These are phyloP conservation scores for Enteromius mattozi DNA, from an alignment of 2,797 vertebrate genomes.

Conservation along the genomic window DNA sequence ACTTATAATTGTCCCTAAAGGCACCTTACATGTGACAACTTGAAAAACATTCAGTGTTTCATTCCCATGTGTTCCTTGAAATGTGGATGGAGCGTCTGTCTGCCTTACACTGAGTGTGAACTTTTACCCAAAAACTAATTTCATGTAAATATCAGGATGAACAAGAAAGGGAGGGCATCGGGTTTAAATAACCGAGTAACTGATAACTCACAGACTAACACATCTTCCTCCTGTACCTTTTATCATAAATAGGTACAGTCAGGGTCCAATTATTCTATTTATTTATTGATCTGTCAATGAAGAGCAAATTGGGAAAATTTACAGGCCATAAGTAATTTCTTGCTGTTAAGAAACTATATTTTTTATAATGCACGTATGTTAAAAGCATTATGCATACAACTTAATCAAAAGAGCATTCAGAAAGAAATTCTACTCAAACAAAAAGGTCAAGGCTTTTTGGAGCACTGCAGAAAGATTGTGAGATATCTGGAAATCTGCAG, in stretches of 20 bases:
- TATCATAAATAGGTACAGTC: slow-evolving; percentile 41
- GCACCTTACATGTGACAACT: slow-evolving; percentile 43
- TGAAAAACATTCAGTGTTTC: slow-evolving; percentile 28
- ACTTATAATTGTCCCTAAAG: slow-evolving; percentile 43
- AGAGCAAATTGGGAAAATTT: neutral
- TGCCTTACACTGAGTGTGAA: slow-evolving; percentile 26
- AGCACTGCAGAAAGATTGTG: slow-evolving; percentile 3
- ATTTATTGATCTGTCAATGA: neutral
- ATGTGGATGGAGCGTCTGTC: neutral
- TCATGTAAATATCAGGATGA: slow-evolving; percentile 21
- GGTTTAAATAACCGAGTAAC: slow-evolving; percentile 58
- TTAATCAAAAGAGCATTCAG: slow-evolving; percentile 12
- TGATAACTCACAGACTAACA: slow-evolving; percentile 47
- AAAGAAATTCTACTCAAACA: slow-evolving; percentile 31
- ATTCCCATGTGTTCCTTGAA: slow-evolving; percentile 14
- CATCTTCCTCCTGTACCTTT: neutral
- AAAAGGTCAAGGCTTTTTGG: slow-evolving; percentile 27
- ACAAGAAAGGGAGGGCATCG: slow-evolving; percentile 47
- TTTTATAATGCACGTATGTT: neutral
- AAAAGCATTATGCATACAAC: neutral
- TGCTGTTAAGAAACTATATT: neutral
- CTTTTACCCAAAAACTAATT: slow-evolving; percentile 29
- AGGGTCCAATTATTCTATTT: neutral
- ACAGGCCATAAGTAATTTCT: neutral
- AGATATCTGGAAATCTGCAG: slow-evolving; percentile 39